Conservation (phyloP, 1,140 invertebrate species). For the Dreissena polymorpha region DNA sequence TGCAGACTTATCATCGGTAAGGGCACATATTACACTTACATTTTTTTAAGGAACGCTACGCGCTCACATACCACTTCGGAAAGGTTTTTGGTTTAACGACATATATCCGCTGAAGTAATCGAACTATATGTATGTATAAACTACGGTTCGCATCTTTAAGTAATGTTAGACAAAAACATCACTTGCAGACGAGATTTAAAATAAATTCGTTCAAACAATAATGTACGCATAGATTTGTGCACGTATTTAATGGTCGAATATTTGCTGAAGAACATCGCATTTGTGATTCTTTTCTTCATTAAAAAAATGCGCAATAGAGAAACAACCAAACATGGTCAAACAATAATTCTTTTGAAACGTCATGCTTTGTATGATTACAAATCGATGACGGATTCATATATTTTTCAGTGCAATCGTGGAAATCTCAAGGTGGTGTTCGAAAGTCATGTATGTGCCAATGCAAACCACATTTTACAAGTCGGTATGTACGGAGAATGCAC, state of each 20-base stretch:
- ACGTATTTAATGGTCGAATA: not conserved
- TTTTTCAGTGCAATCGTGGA: constrained; percentile 74
- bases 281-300: too few species aligned
- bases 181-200: not conserved
- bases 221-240: not conserved
- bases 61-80: too few species aligned
- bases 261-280: too few species aligned
- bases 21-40: too few species aligned
- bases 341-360: not conserved
- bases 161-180: not conserved
- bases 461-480: constrained; percentile 77
- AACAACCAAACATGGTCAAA: not conserved
- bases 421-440: constrained; percentile 77
- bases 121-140: not conserved
- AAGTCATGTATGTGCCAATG: constrained; percentile 78
- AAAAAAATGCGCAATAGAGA: too few species aligned
- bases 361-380: not conserved
- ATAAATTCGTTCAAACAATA: not conserved
- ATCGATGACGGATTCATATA: not conserved
- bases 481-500: constrained; percentile 70
- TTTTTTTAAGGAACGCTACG: too few species aligned
- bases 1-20: constrained; percentile 76
- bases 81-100: constrained; percentile 18
- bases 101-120: not conserved
- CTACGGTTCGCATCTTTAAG: not conserved